phyloP scores from a whole-genome alignment of 2,888 invertebrate genomes.

The Sesamia inferens region DNA sequence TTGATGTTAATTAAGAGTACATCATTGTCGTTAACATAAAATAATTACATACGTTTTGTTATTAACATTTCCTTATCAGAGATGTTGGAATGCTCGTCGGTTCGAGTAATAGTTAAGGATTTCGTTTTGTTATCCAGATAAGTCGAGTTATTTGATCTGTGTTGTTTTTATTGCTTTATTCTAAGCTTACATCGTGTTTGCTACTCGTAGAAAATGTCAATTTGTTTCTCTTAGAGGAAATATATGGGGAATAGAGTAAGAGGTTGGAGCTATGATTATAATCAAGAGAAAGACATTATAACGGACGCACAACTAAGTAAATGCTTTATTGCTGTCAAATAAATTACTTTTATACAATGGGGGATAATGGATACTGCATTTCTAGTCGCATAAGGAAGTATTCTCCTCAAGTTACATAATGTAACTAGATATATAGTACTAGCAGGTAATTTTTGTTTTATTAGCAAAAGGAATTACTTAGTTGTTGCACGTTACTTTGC shows the following conservation, averaged over 20 bases:
- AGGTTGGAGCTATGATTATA: constrained; percentile 53
- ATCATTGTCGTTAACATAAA: constrained; percentile 75
- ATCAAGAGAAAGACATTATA: constrained; percentile 55
- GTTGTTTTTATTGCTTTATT: constrained; percentile 56
- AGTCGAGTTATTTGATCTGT: constrained; percentile 66
- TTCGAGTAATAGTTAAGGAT: constrained; percentile 32
- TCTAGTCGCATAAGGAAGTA: constrained; percentile 20
- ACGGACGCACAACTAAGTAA: constrained; percentile 42
- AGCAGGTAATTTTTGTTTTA: background rate
- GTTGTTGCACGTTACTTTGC: background rate
- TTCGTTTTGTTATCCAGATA: constrained; percentile 62
- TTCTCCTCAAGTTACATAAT: constrained; percentile 45
- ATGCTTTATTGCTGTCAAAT: constrained; percentile 61
- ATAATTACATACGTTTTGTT: constrained; percentile 48
- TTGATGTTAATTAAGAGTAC: constrained; percentile 63
- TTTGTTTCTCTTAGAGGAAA: constrained; percentile 53
- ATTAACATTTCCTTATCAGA: constrained; percentile 47
- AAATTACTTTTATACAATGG: constrained; percentile 57
- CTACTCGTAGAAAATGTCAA: constrained; percentile 40
- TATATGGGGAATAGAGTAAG: constrained; percentile 43
- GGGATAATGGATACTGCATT: constrained; percentile 44
- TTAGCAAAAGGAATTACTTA: background rate
- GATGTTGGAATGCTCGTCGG: constrained; percentile 43
- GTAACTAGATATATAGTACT: background rate
- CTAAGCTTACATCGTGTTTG: constrained; percentile 41